A percentile compares a stretch with the other conserved stretches of the same genome.
Evolutionary conservation across 1,140 invertebrate genomes (phyloP).

Genomic region (Hetaerina americana): DNA sequence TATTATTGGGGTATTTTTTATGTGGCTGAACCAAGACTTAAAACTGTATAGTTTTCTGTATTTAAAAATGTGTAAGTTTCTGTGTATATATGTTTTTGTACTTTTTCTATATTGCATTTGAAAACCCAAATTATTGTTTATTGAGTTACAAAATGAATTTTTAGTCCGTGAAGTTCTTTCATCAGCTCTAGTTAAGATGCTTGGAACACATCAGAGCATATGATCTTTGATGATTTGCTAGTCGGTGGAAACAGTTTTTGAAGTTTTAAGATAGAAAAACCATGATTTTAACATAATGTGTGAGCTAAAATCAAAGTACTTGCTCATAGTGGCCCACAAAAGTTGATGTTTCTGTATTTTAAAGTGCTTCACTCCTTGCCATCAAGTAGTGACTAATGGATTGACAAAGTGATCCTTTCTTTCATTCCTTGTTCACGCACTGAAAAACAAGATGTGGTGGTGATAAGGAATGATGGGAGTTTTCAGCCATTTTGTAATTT

Average conservation of each 20-base stretch:
- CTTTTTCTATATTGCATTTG: background rate
- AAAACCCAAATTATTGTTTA: background rate
- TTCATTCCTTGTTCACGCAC: too few relatives aligned
- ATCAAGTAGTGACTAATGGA: too few relatives aligned
- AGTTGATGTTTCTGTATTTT: background rate
- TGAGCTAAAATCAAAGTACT: background rate
- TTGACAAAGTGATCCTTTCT: too few relatives aligned
- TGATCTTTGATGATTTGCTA: background rate
- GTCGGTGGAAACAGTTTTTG: background rate
- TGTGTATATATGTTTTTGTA: background rate
- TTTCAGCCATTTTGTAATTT: too few relatives aligned
- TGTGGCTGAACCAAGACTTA: too few relatives aligned
- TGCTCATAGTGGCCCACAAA: background rate
- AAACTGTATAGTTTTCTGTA: background rate
- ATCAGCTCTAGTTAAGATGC: background rate
- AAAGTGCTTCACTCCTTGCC: too few relatives aligned
- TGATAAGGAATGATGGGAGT: too few relatives aligned
- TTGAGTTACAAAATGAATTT: background rate
- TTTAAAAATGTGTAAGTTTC: background rate
- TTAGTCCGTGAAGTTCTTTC: background rate
- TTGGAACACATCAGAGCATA: background rate
- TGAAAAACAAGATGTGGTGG: too few relatives aligned
- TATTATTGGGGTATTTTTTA: too few relatives aligned
- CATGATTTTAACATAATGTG: too few relatives aligned
- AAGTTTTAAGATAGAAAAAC: background rate